These are phyloP conservation scores for Myanophis thanlyinensis DNA, from an alignment of 2,113 vertebrate genomes.

Conservation along the genomic window DNA sequence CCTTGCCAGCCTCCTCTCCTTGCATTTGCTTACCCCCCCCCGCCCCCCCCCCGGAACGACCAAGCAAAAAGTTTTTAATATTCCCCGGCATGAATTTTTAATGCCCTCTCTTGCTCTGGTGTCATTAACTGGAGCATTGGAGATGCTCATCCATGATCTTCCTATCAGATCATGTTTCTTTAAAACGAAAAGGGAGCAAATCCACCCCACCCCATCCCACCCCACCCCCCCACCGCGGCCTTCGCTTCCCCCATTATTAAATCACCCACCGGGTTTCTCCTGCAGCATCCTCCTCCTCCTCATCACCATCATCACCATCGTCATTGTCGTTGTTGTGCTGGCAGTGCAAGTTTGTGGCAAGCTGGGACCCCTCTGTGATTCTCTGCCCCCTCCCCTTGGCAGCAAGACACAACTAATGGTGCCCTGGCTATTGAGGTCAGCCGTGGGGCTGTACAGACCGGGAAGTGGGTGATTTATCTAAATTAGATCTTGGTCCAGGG, in stretches of 20 bases:
- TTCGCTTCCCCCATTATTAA: slow-evolving; percentile 16
- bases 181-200: background rate
- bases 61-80: slow-evolving; percentile 25
- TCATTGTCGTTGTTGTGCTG: background rate
- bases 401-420: background rate
- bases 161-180: slow-evolving; percentile 11
- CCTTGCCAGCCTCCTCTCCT: background rate
- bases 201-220: too few species aligned
- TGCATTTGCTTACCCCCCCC: background rate
- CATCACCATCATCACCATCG: background rate
- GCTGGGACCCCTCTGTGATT: background rate
- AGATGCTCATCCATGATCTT: too few species aligned
- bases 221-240: background rate
- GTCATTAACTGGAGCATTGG: slow-evolving; percentile 18
- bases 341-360: background rate
- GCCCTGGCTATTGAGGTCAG: background rate
- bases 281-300: too few species aligned
- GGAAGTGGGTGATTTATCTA: background rate
- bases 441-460: background rate
- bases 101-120: slow-evolving; percentile 11
- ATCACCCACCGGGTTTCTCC: background rate
- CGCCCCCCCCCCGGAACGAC: background rate
- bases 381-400: background rate
- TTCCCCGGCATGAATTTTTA: slow-evolving; percentile 21
- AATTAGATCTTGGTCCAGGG: background rate